Conservation (phyloP, 2,888 invertebrate genomes). For the Panzeria rudis region DNA sequence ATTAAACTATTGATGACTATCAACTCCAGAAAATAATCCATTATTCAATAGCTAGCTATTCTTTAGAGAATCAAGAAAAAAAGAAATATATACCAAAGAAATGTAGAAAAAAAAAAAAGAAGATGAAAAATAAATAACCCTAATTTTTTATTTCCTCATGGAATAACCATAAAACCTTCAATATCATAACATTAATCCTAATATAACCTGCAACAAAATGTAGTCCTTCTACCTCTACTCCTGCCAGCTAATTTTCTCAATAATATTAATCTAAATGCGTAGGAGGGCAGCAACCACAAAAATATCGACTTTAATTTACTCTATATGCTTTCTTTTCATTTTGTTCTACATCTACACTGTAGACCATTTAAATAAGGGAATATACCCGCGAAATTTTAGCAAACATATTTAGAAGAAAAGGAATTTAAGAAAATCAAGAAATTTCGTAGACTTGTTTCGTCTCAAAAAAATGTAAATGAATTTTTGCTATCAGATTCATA, state of each 20-base stretch:
- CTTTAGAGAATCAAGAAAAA: slow-evolving; percentile 22
- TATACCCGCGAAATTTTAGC: too few species aligned
- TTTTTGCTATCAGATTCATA: too few species aligned
- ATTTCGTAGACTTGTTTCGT: too few species aligned
- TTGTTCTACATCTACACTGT: slow-evolving; percentile 32
- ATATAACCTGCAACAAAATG: slow-evolving; percentile 56
- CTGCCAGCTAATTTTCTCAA: slow-evolving; percentile 27
- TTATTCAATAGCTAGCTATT: slow-evolving; percentile 43
- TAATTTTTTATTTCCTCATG: slow-evolving; percentile 52
- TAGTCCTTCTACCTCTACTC: not conserved
- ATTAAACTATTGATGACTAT: slow-evolving; percentile 36
- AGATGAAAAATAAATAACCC: slow-evolving; percentile 11
- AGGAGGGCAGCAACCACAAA: slow-evolving; percentile 40
- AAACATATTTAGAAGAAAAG: too few species aligned
- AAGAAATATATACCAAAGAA: not conserved
- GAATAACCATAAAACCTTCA: slow-evolving; percentile 63
- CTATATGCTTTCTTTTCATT: slow-evolving; percentile 44
- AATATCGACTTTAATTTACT: too few species aligned
- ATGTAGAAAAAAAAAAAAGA: not conserved
- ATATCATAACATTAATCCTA: slow-evolving; percentile 68
- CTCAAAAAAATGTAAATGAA: too few species aligned
- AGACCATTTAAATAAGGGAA: not conserved
- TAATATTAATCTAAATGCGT: slow-evolving; percentile 43
- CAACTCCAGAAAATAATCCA: slow-evolving; percentile 35
- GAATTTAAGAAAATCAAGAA: too few species aligned